Conservation (phyloP, 1,140 invertebrate genomes). For the Orchestia grillus region DNA sequence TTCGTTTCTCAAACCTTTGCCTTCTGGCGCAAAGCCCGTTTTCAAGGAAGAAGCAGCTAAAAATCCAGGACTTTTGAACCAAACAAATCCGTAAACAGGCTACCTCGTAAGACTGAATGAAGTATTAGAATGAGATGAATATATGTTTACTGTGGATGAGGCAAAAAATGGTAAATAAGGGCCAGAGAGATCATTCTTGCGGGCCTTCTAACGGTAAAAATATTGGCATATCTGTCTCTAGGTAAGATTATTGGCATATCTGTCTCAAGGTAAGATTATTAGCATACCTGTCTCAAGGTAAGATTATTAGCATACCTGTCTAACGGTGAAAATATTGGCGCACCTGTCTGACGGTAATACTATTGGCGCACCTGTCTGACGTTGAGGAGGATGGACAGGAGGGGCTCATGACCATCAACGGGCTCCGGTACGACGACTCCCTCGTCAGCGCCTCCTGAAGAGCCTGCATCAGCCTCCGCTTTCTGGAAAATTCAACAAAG, state of each 20-base stretch:
- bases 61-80: too few relatives aligned
- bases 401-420: slow-evolving; percentile 70
- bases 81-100: too few relatives aligned
- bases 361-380: slow-evolving; percentile 72
- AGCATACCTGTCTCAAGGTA: not conserved
- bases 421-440: slow-evolving; percentile 56
- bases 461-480: not conserved
- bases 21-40: too few relatives aligned
- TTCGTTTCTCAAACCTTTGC: too few relatives aligned
- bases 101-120: too few relatives aligned
- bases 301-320: not conserved
- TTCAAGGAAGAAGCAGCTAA: too few relatives aligned
- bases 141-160: too few relatives aligned
- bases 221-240: not conserved
- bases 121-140: too few relatives aligned
- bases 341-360: not conserved
- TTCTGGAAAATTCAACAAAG: not conserved
- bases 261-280: slow-evolving; percentile 72
- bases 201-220: not conserved
- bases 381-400: slow-evolving; percentile 72
- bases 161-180: too few relatives aligned
- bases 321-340: not conserved
- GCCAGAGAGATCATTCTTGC: not conserved
- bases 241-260: slow-evolving; percentile 61
- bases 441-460: not conserved